Percentiles rank a stretch among this genome's conserved stretches.
These are phyloP conservation scores for Pterophyllum scalare DNA, from an alignment of 2,113 vertebrate genomes.

Conservation along the genomic window DNA sequence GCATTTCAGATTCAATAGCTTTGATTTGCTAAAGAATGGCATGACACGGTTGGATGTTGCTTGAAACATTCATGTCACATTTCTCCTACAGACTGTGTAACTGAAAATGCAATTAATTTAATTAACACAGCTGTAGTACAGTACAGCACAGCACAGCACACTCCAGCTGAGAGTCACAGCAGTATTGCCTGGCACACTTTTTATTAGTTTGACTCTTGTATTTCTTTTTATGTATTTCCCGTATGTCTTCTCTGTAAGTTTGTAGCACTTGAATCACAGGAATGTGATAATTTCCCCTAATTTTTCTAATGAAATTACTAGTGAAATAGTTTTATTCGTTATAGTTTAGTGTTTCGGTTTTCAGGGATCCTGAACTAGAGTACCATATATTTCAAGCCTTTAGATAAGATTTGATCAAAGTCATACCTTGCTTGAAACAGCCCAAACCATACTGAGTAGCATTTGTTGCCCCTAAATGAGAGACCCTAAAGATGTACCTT, in stretches of 20 bases:
- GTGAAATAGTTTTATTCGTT: background rate
- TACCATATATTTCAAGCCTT: constrained; percentile 7
- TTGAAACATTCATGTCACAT: constrained; percentile 19
- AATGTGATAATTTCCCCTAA: background rate
- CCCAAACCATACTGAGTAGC: constrained; percentile 40
- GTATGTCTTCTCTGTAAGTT: background rate
- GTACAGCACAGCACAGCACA: background rate
- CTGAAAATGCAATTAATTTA: constrained; percentile 29
- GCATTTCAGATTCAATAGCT: constrained; percentile 43
- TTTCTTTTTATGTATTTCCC: background rate
- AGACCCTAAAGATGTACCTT: constrained; percentile 73
- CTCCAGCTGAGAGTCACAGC: background rate
- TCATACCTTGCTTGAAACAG: background rate
- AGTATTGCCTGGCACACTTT: background rate
- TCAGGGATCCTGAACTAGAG: background rate
- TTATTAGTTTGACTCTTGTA: background rate
- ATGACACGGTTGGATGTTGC: constrained; percentile 34
- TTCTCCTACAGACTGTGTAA: constrained; percentile 6
- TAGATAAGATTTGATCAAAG: constrained; percentile 21
- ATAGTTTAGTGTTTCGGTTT: background rate
- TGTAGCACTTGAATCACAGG: background rate
- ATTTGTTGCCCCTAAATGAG: constrained; percentile 65
- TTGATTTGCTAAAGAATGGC: constrained; percentile 47
- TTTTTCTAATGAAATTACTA: background rate
- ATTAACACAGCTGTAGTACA: constrained; percentile 17